Base-by-base conservation (phyloP, 2,113 vertebrate species). In the Caloenas nicobarica region DNA sequence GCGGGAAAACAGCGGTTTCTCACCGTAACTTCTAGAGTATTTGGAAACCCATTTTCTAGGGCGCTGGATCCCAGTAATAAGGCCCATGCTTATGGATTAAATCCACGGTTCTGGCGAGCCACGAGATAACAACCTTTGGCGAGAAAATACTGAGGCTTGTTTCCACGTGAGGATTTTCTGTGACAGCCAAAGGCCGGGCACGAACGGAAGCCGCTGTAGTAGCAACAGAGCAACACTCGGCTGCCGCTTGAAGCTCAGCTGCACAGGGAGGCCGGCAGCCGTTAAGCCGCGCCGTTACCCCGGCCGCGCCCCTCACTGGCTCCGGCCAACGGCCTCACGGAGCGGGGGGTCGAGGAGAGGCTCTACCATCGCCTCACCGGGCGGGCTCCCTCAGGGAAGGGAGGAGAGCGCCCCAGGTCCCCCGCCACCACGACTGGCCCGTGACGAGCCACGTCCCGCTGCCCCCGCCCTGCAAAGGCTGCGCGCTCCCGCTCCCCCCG, bases 361-460 rank as follows among this genome's bases (percentile, higher is more conserved):
- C 3, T 2, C 16, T 10, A 11, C 34, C 34, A 1, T 4, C 66
- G 0, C 40, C 40, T 7, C 31, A 18, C 40, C 18, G 8, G 26
- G 17, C 21, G 9, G 3, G 6, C 11, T 3, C 8, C 25, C 34
- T 26, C 21, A 7, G 7, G 48, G 28, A 8, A 3, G 15, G 14
- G 4, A 48, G 11, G 7, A 16, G 21, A 25, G 7, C 5, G 4
- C 6, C 16, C 25, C 1, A 4, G 2, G 1, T 9, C 21, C 7
- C 5, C 11, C 33, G 1, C 1, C 26, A 3, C 11, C 9, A 4
- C 1, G 1, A 24, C 1, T 1, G 7, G 1, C 8, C 14, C 11
- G 1, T 1, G 4, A 21, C 1, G 12, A 4, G 4, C 9, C 54
- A 4, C 15, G 2, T 1, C 10, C 17, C 25, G 7, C 56, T 2